These are phyloP conservation scores for Octonoba sinensis DNA, from an alignment of 2,888 invertebrate genomes.

Conservation along the genomic window DNA sequence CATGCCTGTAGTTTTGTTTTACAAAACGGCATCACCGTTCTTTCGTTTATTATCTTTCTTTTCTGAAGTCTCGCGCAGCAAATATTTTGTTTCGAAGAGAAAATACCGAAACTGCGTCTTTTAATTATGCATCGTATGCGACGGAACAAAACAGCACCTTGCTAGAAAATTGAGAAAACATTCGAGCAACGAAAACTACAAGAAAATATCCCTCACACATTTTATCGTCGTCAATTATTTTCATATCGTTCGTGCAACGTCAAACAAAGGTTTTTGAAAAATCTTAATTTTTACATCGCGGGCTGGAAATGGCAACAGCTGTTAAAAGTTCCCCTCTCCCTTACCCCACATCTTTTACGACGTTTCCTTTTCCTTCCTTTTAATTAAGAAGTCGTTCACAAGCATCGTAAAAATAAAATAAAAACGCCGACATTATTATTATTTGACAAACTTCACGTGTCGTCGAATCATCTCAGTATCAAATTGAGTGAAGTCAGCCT, in stretches of 20 bases:
- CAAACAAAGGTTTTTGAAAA: slow-evolving; percentile 57
- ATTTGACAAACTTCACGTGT: slow-evolving; percentile 62
- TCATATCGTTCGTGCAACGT: slow-evolving; percentile 46
- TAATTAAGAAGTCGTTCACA: slow-evolving; percentile 60
- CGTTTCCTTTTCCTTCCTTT: slow-evolving; percentile 47
- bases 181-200: slow-evolving; percentile 35
- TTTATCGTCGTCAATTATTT: slow-evolving; percentile 63
- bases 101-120: slow-evolving; percentile 5
- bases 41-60: too few relatives aligned
- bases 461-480: slow-evolving; percentile 48
- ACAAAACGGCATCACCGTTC: too few relatives aligned
- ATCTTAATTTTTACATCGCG: slow-evolving; percentile 57
- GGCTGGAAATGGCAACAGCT: slow-evolving; percentile 58
- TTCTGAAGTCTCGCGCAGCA: too few relatives aligned
- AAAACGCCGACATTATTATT: slow-evolving; percentile 51
- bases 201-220: slow-evolving; percentile 46
- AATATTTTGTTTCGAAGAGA: not conserved
- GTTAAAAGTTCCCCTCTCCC: slow-evolving; percentile 37
- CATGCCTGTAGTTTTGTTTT: too few relatives aligned
- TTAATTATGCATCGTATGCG: slow-evolving; percentile 50
- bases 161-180: slow-evolving; percentile 30
- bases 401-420: slow-evolving; percentile 59
- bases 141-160: slow-evolving; percentile 44
- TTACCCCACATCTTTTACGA: slow-evolving; percentile 37
- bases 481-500: slow-evolving; percentile 45